Base-by-base conservation (phyloP, 2,888 invertebrate species). In the Anaspis maculata region DNA sequence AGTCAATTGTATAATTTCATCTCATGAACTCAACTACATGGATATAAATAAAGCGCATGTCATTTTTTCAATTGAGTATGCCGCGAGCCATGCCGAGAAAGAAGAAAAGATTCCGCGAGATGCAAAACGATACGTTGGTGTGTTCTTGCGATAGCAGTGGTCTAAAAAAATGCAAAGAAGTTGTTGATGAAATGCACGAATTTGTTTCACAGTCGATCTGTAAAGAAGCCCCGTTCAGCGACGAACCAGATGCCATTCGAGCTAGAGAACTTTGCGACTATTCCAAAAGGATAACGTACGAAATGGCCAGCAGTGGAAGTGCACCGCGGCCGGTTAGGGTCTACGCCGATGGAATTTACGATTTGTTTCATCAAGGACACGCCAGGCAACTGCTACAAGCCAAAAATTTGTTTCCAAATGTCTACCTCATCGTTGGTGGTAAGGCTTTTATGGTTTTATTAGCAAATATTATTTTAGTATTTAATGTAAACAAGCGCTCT, bases 301-400 rank as follows among this genome's bases (percentile, higher is more conserved):
- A 91, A 51, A 79, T 80, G 70, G 97, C 97, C 7, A 72, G 73
- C 51, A 75, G 77, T 32, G 92, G 91, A 33, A 76, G 72, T 68
- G 85, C 85, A 15, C 74, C 79, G 15, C 76, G 98, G 34, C 82
- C 82, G 48, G 83, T 97, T 37, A 77, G 98, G 48, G 91, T 99
- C 16, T 98, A 98, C 70, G 92, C 97, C 2, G 98, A 98, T 71
- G 98, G 98, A 50, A 96, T 98, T 60, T 98, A 97, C 66, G 98
- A 98, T 70, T 78, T 98, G 61, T 98, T 98, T 69, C 98, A 98
- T 71, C 92, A 95, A 67, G 98, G 98, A 2, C 98, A 98, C 68
- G 94, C 97, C 30, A 72, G 95, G 39, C 97, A 98, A 63, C 72
- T 97, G 43, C 84, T 94, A 80, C 98, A 97, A 71, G 96, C 96